Base-by-base conservation (phyloP, 37 sponge, comb jelly and placozoan species). In the Theonella swinhoei region DNA sequence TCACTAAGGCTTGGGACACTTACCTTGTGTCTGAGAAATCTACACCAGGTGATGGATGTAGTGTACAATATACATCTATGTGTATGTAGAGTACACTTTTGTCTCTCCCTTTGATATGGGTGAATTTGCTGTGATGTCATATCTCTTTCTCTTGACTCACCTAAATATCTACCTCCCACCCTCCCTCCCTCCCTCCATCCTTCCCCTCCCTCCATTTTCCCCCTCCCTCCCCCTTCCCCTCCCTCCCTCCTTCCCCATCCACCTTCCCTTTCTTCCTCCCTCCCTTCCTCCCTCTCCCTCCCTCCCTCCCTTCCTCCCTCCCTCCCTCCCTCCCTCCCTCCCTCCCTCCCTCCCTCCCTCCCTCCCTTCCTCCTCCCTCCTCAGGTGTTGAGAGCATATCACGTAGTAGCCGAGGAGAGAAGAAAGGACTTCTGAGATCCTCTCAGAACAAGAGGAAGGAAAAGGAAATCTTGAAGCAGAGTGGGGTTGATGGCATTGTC, bases 1-100 rank as follows among this genome's bases (percentile, higher is more conserved):
- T 91, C 33, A 60, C 42, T 19, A 72, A 77, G 39, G 25, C 68
- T 0, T 91, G 91, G 91, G 68, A 74, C 8, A 66, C 31, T 24
- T 91, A 60, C 62, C 29, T 74, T 20, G 28, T 34, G 1, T 66
- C 35, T 35, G 88, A 91, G 80, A 75, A 35, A 58, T n/a, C 37
- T 34, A 19, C 32, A 17, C 54, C 54, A 7, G 54, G 54, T 47
- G 54, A n/a, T n/a, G n/a, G n/a, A n/a, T n/a, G n/a, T n/a, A n/a
- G n/a, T n/a, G n/a, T n/a, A 47, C 54, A 47, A 47, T 47, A 14
- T 14, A 47, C 14, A 14, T 47, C 11, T 47, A 47, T 47, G 54
- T 47, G 54, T 47, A 47, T 14, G 54, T 47, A 47, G 11, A 47
- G 14, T 47, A 47, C 54, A 17, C 54, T 14, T 47, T 14, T 47